phyloP scores from a whole-genome alignment of 2,113 vertebrate genomes.

The Chitala chitala region DNA sequence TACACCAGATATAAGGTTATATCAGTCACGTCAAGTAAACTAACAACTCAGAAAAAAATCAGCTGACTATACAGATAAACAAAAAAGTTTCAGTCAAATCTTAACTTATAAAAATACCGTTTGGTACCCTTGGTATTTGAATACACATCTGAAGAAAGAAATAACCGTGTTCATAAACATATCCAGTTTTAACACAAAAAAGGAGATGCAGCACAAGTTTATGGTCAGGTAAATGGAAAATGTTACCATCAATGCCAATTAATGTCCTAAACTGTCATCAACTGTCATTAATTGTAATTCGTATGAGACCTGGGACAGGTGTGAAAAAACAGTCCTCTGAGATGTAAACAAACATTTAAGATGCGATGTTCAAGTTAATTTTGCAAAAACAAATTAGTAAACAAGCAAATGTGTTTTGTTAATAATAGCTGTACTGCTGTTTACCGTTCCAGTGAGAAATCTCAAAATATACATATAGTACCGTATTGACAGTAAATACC shows the following conservation, averaged over 20 bases:
- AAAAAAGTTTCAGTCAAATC: too few species aligned
- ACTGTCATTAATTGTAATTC: slow-evolving; percentile 32
- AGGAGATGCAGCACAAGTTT: slow-evolving; percentile 21
- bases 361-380: slow-evolving; percentile 37
- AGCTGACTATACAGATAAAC: too few species aligned
- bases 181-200: slow-evolving; percentile 39
- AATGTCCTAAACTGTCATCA: slow-evolving; percentile 31
- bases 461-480: slow-evolving; percentile 80
- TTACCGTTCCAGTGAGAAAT: slow-evolving; percentile 41
- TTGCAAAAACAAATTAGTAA: slow-evolving; percentile 8
- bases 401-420: slow-evolving; percentile 24
- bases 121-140: not conserved
- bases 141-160: slow-evolving; percentile 37
- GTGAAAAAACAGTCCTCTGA: slow-evolving; percentile 22
- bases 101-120: not conserved
- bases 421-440: slow-evolving; percentile 29
- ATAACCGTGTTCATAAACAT: slow-evolving; percentile 30
- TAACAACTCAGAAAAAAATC: too few species aligned
- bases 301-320: not conserved
- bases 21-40: too few species aligned
- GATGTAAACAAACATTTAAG: too few species aligned
- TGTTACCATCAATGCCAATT: not conserved
- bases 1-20: too few species aligned
- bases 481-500: slow-evolving; percentile 38
- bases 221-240: slow-evolving; percentile 31